phyloP scores from a whole-genome alignment of 2,888 invertebrate genomes.

The Diogma glabrata region DNA sequence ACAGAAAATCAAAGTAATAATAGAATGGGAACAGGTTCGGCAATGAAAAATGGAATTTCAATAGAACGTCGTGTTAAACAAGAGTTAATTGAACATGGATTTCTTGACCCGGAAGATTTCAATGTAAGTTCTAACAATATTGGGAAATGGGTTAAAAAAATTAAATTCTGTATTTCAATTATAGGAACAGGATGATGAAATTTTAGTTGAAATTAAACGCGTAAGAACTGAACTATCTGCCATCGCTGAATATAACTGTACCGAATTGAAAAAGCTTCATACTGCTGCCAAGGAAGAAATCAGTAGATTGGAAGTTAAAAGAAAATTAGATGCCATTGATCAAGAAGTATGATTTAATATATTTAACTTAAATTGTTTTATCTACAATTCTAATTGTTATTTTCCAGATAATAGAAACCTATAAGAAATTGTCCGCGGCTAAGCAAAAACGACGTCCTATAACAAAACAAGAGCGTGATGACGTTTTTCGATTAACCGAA shows the following conservation, averaged over 20 bases:
- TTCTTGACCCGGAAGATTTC: conserved; percentile 58
- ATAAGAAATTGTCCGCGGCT: conserved; percentile 65
- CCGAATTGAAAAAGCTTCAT: conserved; percentile 56
- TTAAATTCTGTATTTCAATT: background rate
- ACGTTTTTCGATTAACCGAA: conserved; percentile 59
- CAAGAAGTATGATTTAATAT: conserved; percentile 40
- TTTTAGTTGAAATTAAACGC: conserved; percentile 73
- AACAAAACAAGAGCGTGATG: conserved; percentile 68
- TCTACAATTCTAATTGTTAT: background rate
- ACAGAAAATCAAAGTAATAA: conserved; percentile 31
- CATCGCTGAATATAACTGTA: conserved; percentile 69
- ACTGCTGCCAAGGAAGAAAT: conserved; percentile 66
- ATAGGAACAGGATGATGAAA: conserved; percentile 61
- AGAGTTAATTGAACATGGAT: conserved; percentile 78
- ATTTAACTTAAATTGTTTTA: background rate
- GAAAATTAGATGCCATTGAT: conserved; percentile 61
- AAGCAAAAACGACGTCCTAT: conserved; percentile 73
- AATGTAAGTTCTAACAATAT: conserved; percentile 26
- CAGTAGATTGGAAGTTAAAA: conserved; percentile 62
- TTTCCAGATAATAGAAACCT: conserved; percentile 59
- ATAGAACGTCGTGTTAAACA: conserved; percentile 75
- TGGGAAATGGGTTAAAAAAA: background rate
- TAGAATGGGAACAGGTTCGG: conserved; percentile 38
- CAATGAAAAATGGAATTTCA: conserved; percentile 53
- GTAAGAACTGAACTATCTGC: conserved; percentile 72